phyloP scores from a whole-genome alignment of 2,113 vertebrate species.

The Phyllostomus discolor region DNA sequence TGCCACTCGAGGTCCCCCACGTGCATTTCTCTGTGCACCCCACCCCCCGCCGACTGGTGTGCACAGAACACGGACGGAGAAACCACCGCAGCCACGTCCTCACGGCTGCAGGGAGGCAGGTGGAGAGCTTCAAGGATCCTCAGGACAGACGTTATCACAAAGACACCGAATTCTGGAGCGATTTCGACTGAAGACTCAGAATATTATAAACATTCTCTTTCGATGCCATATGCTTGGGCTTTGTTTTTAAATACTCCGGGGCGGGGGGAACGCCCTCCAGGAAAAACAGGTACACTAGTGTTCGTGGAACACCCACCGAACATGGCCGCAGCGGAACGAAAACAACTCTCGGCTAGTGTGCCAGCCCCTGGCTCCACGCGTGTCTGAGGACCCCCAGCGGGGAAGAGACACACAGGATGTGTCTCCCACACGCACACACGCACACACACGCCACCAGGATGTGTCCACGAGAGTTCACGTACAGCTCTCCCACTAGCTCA shows the following conservation, averaged over 20 bases:
- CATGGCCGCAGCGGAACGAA: not conserved
- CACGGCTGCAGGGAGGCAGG: not conserved
- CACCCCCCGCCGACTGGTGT: too few species aligned
- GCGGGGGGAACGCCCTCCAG: not conserved
- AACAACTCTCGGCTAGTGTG: not conserved
- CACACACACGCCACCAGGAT: not conserved
- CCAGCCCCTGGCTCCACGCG: not conserved
- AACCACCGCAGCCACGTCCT: too few species aligned
- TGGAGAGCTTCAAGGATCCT: conserved; percentile 5
- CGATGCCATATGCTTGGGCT: not conserved
- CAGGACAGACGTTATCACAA: not conserved
- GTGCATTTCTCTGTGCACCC: too few species aligned
- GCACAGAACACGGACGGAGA: too few species aligned
- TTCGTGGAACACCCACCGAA: not conserved
- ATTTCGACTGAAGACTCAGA: not conserved
- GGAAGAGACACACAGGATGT: not conserved
- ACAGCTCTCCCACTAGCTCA: not conserved
- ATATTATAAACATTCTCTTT: conserved; percentile 5
- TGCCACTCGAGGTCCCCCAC: not conserved
- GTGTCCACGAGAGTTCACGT: not conserved
- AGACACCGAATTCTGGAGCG: not conserved
- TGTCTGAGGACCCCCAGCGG: not conserved
- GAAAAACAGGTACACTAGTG: not conserved
- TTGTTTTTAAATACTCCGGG: not conserved
- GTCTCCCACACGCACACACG: not conserved